phyloP scores from a whole-genome alignment of 2,888 invertebrate species.

The Seira ritae region DNA sequence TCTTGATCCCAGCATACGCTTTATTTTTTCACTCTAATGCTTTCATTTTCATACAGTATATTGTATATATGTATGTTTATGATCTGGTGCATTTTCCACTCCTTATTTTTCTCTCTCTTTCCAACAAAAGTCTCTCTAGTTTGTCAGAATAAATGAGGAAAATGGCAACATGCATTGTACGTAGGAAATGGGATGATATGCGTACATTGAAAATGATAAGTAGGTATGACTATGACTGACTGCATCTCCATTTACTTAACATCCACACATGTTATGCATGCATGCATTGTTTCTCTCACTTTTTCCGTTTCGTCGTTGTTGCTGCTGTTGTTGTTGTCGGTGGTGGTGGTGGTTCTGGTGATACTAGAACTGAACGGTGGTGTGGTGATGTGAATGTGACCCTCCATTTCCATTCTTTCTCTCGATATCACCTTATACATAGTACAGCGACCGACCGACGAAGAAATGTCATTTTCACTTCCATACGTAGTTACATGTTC shows the following conservation, averaged over 20 bases:
- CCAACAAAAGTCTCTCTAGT: conserved; percentile 17
- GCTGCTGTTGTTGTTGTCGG: background rate
- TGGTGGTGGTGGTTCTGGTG: background rate
- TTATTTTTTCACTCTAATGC: conserved; percentile 14
- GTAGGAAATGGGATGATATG: background rate
- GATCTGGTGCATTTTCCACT: background rate
- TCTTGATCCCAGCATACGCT: conserved; percentile 27
- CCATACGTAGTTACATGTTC: background rate
- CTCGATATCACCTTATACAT: too few relatives aligned
- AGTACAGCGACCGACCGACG: background rate
- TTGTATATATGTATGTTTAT: conserved; percentile 16
- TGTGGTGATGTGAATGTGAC: conserved; percentile 12
- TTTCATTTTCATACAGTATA: background rate
- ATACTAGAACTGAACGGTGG: background rate
- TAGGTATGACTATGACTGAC: conserved; percentile 7
- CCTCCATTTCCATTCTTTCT: conserved; percentile 23
- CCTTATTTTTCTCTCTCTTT: background rate
- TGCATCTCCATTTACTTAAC: conserved; percentile 17
- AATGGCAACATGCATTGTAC: conserved; percentile 2
- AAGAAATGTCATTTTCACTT: conserved; percentile 8
- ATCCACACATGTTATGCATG: conserved; percentile 6
- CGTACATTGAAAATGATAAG: conserved; percentile 11
- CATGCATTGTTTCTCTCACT: background rate
- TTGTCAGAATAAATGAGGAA: conserved; percentile 33
- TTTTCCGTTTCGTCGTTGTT: background rate